Conservation (phyloP, 2,797 vertebrate species). For the Sebastes taczanowskii region DNA sequence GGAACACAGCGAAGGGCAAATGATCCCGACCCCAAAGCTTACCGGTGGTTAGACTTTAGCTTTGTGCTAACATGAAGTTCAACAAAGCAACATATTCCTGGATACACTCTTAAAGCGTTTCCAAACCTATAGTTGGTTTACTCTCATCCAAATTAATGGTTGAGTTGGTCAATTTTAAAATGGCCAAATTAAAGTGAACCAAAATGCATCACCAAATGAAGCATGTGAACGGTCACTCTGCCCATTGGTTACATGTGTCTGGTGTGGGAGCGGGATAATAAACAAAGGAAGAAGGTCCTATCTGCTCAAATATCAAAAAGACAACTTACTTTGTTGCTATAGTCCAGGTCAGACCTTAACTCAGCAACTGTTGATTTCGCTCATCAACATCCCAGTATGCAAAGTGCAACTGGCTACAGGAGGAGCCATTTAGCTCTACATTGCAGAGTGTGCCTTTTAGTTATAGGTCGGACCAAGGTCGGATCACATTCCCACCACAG, state of each 20-base stretch:
- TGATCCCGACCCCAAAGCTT: not conserved
- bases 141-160: not conserved
- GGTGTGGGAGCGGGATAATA: not conserved
- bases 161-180: not conserved
- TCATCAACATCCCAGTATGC: not conserved
- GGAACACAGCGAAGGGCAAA: constrained; percentile 12
- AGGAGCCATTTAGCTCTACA: not conserved
- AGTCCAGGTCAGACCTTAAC: not conserved
- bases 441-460: not conserved
- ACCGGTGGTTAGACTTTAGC: not conserved
- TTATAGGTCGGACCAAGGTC: not conserved
- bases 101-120: not conserved
- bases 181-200: not conserved
- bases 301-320: not conserved
- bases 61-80: not conserved
- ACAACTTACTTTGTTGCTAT: not conserved
- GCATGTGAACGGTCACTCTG: not conserved
- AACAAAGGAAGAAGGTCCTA: not conserved
- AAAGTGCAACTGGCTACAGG: not conserved
- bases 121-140: not conserved
- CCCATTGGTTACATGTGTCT: not conserved
- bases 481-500: not conserved
- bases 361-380: not conserved
- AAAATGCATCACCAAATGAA: not conserved
- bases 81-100: not conserved